phyloP scores from a whole-genome alignment of 2,113 vertebrate species.

The Cyprinodon variegatus region DNA sequence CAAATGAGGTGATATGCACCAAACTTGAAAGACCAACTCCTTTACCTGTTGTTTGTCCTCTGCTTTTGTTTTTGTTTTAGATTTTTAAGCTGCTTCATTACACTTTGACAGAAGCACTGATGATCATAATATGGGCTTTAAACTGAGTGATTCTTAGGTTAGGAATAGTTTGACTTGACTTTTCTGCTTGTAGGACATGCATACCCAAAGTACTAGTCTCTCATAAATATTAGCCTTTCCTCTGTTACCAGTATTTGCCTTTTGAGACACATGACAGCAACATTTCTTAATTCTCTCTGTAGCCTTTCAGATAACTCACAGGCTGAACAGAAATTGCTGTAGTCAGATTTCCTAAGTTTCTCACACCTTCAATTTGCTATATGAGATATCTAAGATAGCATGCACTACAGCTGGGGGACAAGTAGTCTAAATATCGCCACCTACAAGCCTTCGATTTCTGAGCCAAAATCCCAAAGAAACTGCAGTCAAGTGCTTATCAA shows the following conservation, averaged over 20 bases:
- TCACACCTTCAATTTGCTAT: neutral
- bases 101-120: conserved; percentile 35
- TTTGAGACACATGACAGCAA: conserved; percentile 27
- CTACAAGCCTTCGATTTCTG: conserved; percentile 22
- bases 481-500: conserved; percentile 11
- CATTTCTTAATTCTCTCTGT: conserved; percentile 25
- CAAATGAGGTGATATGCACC: neutral
- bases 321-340: conserved; percentile 1
- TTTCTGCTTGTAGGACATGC: conserved; percentile 24
- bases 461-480: conserved; percentile 28
- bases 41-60: conserved; percentile 40
- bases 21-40: conserved; percentile 45
- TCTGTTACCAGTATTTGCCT: conserved; percentile 24
- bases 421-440: conserved; percentile 10
- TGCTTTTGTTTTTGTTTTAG: conserved; percentile 21
- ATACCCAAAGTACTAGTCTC: conserved; percentile 25
- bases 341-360: neutral
- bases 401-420: neutral
- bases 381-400: neutral
- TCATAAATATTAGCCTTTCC: conserved; percentile 39
- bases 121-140: conserved; percentile 44
- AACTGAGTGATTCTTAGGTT: conserved; percentile 48
- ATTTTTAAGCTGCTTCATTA: conserved; percentile 33
- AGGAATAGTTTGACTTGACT: conserved; percentile 35
- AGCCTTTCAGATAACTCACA: conserved; percentile 15